Base-by-base conservation (phyloP, 2,797 vertebrate genomes). In the Australoheros facetus region DNA sequence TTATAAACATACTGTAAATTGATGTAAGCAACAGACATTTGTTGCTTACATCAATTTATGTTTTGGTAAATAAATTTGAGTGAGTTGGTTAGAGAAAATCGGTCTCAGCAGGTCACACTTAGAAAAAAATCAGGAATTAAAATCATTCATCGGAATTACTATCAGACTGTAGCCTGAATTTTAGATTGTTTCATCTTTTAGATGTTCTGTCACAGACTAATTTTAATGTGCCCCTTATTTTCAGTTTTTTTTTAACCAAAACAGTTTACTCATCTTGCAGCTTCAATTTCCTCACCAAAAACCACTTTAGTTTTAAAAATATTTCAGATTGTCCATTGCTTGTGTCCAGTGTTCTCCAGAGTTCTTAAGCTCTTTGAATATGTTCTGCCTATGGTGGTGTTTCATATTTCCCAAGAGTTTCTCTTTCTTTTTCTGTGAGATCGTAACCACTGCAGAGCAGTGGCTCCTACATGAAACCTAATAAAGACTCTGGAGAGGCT, bases 401-500 rank as follows among this genome's bases (percentile, higher is more conserved):
- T 69, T 69, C 64, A 69, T 30, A 66, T 51, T 69, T 69, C 48
- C 62, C 30, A 17, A 66, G 5, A 51, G 17, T 69, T 69, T 69
- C 17, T 69, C 26, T 69, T 45, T 28, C 23, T 66, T 48, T 48
- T 48, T 30, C 48, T 69, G 26, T 0, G 10, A 69, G 42, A 30
- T 69, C 17, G 2, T 13, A 69, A 69, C 42, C 26, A 69, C 28
- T 69, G n/a, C 42, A 69, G 16, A 32, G 17, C 17, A 69, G 17
- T 30, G 19, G 42, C 42, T 51, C 64, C 19, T n/a, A 69, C 64
- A 69, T 30, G 42, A 69, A 69, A 69, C 42, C 64, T 51, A 69
- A 69, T 69, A 26, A 69, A 69, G 64, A 69, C 42, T 69, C 26
- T 30, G 26, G 64, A 69, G 64, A 69, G 64, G 64, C 11, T 69